phyloP scores from a whole-genome alignment of 1,140 invertebrate genomes.

The Coenobita brevimanus region DNA sequence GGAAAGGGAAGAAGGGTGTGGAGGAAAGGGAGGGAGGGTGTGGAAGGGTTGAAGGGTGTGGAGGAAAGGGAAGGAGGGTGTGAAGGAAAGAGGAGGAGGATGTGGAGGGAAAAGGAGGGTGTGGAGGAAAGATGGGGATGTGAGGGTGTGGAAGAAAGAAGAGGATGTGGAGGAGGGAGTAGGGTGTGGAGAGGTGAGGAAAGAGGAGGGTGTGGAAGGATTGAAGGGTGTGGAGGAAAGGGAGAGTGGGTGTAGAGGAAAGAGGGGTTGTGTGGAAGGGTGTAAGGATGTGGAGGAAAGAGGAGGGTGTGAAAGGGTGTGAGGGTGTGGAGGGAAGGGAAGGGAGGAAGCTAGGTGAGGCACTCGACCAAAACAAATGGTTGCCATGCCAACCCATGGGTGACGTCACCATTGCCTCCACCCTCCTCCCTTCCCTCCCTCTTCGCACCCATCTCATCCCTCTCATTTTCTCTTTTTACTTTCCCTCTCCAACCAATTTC shows the following conservation, averaged over 20 bases:
- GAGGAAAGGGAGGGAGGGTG: no score
- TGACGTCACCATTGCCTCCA: background rate
- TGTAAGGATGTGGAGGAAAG: background rate
- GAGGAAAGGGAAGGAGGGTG: no score
- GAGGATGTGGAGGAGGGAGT: background rate
- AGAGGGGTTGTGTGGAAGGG: background rate
- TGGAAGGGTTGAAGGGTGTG: no score
- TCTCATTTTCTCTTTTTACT: no score
- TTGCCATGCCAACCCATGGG: background rate
- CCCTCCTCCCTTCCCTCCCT: background rate
- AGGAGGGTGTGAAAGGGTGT: background rate
- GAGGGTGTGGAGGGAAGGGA: background rate
- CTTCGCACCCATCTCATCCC: no score
- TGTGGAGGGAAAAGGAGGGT: no score
- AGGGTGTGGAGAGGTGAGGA: background rate
- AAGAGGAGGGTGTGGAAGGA: background rate
- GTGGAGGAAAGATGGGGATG: background rate
- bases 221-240: background rate
- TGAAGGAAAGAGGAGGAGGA: no score
- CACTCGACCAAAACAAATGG: conserved; percentile 13
- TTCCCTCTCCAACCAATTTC: no score
- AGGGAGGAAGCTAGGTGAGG: background rate
- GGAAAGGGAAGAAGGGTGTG: no score
- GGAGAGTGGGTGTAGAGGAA: background rate
- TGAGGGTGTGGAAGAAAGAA: background rate